phyloP scores from a whole-genome alignment of 2,113 vertebrate species.

The Alethe castanea region DNA sequence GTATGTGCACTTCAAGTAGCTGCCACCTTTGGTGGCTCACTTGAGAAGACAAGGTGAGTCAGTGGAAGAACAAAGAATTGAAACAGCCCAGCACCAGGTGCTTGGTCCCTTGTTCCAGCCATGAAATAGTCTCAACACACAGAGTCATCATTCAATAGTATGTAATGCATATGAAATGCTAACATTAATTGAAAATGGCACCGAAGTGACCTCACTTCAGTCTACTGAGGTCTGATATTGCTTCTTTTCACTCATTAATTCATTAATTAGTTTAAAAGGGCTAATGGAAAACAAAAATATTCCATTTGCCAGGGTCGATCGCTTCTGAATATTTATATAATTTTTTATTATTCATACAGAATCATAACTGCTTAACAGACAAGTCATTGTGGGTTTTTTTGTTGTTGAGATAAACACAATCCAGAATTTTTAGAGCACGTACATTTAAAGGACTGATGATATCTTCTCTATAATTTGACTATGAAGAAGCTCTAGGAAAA shows the following conservation, averaged over 20 bases:
- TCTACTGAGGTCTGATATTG: conserved; percentile 56
- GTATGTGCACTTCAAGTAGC: background rate
- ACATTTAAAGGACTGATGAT: background rate
- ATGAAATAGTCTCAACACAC: background rate
- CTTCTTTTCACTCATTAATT: conserved; percentile 58
- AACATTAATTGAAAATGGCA: conserved; percentile 58
- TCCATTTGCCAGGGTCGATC: conserved; percentile 32
- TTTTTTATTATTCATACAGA: conserved; percentile 44
- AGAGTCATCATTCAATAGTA: conserved; percentile 35
- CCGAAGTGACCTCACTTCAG: conserved; percentile 30
- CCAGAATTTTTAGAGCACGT: background rate
- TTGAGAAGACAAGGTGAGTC: background rate
- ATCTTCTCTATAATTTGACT: background rate
- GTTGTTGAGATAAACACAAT: background rate
- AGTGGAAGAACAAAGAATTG: conserved; percentile 1
- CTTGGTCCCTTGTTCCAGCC: background rate
- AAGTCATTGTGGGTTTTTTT: background rate
- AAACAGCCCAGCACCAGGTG: background rate
- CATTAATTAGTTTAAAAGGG: conserved; percentile 66
- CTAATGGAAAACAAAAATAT: conserved; percentile 70
- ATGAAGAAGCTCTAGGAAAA: background rate
- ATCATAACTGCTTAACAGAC: conserved; percentile 11
- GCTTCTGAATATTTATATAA: conserved; percentile 54
- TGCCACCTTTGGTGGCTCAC: background rate
- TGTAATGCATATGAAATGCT: conserved; percentile 33